phyloP scores from a whole-genome alignment of 2,113 vertebrate genomes.

The Fregetta grallaria region DNA sequence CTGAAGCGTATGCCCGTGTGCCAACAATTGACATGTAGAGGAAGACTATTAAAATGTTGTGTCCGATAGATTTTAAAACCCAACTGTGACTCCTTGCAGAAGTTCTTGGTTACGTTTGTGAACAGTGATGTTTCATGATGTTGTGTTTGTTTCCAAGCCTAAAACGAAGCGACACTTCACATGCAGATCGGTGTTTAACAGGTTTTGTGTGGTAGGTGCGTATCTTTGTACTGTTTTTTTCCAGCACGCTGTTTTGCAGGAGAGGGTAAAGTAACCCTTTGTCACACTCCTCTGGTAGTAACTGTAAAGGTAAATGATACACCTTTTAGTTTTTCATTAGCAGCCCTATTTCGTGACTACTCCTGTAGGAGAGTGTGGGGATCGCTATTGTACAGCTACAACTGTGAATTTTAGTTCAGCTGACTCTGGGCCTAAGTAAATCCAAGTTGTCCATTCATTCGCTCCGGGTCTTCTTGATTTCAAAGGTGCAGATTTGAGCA shows the following conservation, averaged over 20 bases:
- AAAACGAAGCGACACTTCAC: neutral
- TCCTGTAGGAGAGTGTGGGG: neutral
- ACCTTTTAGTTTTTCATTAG: neutral
- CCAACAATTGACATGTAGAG: neutral
- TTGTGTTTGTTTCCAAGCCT: neutral
- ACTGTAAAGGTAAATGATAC: neutral
- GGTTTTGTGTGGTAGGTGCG: neutral
- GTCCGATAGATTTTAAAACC: neutral
- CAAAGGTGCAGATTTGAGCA: neutral
- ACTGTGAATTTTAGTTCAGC: neutral
- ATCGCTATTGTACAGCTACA: neutral
- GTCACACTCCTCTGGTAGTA: neutral
- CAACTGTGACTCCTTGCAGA: neutral
- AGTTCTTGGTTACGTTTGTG: neutral
- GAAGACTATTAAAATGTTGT: neutral
- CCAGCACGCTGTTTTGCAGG: neutral
- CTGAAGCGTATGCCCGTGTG: neutral
- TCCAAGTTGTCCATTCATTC: fast-evolving
- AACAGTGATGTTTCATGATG: neutral
- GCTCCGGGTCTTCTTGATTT: neutral
- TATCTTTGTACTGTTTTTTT: neutral
- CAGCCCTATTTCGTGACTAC: neutral
- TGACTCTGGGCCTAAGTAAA: neutral
- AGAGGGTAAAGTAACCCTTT: neutral
- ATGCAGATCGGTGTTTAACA: neutral